Base-by-base conservation (phyloP, 2,113 vertebrate genomes). In the Muntiacus muntjak region DNA sequence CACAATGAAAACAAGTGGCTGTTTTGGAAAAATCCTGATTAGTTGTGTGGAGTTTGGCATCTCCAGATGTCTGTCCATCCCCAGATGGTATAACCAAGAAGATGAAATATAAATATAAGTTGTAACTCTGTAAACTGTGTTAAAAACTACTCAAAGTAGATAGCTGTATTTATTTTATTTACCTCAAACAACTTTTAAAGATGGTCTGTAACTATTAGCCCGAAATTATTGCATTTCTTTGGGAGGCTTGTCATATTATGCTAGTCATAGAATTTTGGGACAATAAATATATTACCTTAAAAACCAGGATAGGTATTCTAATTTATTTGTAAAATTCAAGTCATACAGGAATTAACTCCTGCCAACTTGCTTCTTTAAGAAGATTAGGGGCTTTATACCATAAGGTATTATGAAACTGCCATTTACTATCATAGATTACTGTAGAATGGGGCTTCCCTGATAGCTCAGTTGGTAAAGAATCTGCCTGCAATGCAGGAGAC, bases 301-400 rank as follows among this genome's bases (percentile, higher is more conserved):
- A 93, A 97, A 74, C 6, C 6, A 67, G 33, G 62, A 90, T 43
- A 62, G 23, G 36, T 87, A 82, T 89, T 91, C 83, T 83, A 43
- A 91, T 96, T 90, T 87, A 45, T 93, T 95, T 85, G 54, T 81
- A 96, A 96, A 96, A 94, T 93, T 94, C 28, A 84, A 87, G 57
- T 91, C 62, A 92, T 36, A 52, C 30, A 82, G 87, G 21, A 89
- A 83, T 97, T 84, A 84, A 15, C 36, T 94, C 23, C 86, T 96
- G 60, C 19, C 33, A 60, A 28, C 28, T 52, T 93, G 85, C 21
- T 54, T 96, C 15, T 93, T 94, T 62, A 86, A 55, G 25, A 88
- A 55, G 40, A 25, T 91, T 94, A 40, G 64, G 52, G 28, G 17
- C 5, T 96, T 88, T 90, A 36, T 87, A 21, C 6, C 13, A 74